Evolutionary conservation across 2,113 vertebrate genomes (phyloP), one percentile per base, ranked within the genome.

Genomic region (Neopipo cinnamomea): DNA sequence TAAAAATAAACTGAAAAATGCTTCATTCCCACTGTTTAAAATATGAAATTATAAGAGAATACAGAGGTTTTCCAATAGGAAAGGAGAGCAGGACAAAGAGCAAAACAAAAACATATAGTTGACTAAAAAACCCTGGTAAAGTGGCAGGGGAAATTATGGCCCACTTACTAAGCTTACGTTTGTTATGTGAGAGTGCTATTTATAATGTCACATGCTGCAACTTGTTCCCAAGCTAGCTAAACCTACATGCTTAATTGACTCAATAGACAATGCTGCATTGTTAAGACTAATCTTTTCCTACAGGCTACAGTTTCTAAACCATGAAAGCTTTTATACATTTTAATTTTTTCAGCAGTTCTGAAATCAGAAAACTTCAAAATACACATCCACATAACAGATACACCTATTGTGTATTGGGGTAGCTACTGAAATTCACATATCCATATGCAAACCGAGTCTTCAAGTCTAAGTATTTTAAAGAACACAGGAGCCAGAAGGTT

Each of bases 121-220:
- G 85, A 95, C 88, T 97, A 93, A 97, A 97, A 90, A 97, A 90
- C 80, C 55, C 89, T 74, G 70, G 88, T 96, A 93, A 97, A 97
- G 96, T 96, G 96, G 88, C 92, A 93, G 97, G 95, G 96, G 94
- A 97, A 98, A 98, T 98, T 97, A 98, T 95, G 95, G 97, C 95
- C 98, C 98, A 98, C 98, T 98, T 98, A 98, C 97, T 98, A 98
- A 98, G 97, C 95, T 95, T 94, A 93, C 93, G 95, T 98, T 98
- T 98, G 98, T 98, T 98, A 98, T 98, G 94, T 82, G 97, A 97
- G 97, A 96, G 96, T 89, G 97, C 98, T 99, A 98, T 99, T 99
- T 99, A 98, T 98, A 98, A 98, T 95, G 97, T 97, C 97, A 98
- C 98, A 98, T 98, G 97, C 97, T 97, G 96, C 84, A 96, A 96